A percentile compares a stretch with the other conserved stretches of the same genome.
These are phyloP conservation scores for Ichneumon xanthorius DNA, from an alignment of 2,888 invertebrate species.

Conservation along the genomic window DNA sequence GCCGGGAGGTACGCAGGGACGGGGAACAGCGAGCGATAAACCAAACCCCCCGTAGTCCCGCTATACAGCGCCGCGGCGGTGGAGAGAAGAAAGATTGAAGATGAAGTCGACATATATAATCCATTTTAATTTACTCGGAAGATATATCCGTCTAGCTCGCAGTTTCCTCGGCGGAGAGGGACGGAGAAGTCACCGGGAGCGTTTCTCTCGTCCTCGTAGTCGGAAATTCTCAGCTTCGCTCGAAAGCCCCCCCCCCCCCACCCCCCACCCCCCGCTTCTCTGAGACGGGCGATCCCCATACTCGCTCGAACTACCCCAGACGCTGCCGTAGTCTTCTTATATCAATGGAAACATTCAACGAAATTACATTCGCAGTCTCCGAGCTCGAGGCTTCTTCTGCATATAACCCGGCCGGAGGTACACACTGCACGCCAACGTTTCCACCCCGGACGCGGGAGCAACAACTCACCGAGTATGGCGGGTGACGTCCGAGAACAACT, in stretches of 20 bases:
- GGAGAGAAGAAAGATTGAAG: slow-evolving; percentile 79
- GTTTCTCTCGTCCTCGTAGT: slow-evolving; percentile 40
- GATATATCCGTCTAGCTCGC: slow-evolving; percentile 82
- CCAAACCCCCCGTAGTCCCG: slow-evolving; percentile 52
- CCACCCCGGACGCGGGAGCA: not conserved
- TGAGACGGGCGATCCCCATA: slow-evolving; percentile 58
- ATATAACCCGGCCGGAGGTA: slow-evolving; percentile 19
- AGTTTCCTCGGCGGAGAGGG: slow-evolving; percentile 71
- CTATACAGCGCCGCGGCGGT: slow-evolving; percentile 38
- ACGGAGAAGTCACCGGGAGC: slow-evolving; percentile 43
- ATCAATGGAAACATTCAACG: slow-evolving; percentile 81
- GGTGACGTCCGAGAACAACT: slow-evolving; percentile 62
- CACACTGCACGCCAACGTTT: slow-evolving; percentile 9
- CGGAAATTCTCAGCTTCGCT: slow-evolving; percentile 60
- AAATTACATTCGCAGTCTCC: slow-evolving; percentile 80
- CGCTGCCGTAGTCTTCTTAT: slow-evolving; percentile 77
- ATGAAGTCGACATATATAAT: slow-evolving; percentile 82
- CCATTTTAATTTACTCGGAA: slow-evolving; percentile 82
- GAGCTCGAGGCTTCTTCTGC: slow-evolving; percentile 29
- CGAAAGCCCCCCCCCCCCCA: slow-evolving; percentile 41
- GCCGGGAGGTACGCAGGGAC: slow-evolving; percentile 7
- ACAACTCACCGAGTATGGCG: slow-evolving; percentile 66
- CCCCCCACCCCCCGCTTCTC: not conserved
- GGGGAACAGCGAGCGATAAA: slow-evolving; percentile 68
- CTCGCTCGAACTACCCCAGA: slow-evolving; percentile 70